Conservation (phyloP, 2,888 invertebrate species). For the Oligia strigilis region DNA sequence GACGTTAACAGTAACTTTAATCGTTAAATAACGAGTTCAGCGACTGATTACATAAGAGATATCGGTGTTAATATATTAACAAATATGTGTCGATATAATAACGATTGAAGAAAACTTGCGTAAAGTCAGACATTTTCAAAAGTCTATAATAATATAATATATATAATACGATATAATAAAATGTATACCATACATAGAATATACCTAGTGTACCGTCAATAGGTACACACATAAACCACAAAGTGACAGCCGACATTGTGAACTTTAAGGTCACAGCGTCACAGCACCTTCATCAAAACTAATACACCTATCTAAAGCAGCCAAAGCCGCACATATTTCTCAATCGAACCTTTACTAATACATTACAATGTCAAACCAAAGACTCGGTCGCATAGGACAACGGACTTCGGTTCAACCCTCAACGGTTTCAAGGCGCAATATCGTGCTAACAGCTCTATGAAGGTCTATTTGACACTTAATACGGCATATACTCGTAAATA, state of each 20-base stretch:
- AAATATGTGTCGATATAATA: slow-evolving; percentile 33
- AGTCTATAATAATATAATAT: background rate
- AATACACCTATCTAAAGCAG: slow-evolving; percentile 30
- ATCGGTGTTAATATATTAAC: slow-evolving; percentile 11
- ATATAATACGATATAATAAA: background rate
- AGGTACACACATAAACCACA: slow-evolving; percentile 2
- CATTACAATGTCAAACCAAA: slow-evolving; percentile 40
- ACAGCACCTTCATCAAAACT: slow-evolving; percentile 27
- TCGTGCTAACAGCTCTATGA: slow-evolving; percentile 66
- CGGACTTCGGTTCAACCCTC: slow-evolving; percentile 48
- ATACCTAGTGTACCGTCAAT: background rate
- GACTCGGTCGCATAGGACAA: slow-evolving; percentile 59
- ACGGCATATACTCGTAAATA: slow-evolving; percentile 65
- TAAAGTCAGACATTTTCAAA: slow-evolving; percentile 7
- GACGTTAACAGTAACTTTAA: slow-evolving; percentile 12
- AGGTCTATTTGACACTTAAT: slow-evolving; percentile 77
- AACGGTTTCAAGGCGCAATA: slow-evolving; percentile 66
- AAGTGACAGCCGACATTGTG: slow-evolving; percentile 20
- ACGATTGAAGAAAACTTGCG: slow-evolving; percentile 26
- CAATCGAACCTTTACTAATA: slow-evolving; percentile 52
- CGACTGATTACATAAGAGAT: slow-evolving; percentile 16
- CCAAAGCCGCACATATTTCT: slow-evolving; percentile 42
- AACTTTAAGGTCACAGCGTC: slow-evolving; percentile 35
- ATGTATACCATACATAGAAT: background rate
- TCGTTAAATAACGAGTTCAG: slow-evolving; percentile 10